Conservation (phyloP, 2,113 vertebrate species). For the Alces alces region DNA sequence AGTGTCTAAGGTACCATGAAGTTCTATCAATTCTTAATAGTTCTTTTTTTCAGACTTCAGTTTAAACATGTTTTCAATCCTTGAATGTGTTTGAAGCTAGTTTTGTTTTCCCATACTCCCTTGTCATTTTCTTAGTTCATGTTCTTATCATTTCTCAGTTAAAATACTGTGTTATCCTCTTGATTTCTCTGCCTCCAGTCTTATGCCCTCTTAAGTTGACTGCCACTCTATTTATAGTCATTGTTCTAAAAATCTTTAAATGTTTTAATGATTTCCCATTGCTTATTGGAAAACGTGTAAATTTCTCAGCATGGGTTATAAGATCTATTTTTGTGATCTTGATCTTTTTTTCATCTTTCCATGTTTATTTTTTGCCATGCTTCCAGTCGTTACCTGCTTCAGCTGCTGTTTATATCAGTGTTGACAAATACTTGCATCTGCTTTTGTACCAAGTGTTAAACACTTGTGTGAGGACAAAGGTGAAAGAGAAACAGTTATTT, state of each 20-base stretch:
- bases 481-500: background rate
- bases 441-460: background rate
- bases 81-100: background rate
- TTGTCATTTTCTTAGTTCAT: background rate
- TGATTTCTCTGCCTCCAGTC: background rate
- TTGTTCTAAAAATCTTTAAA: background rate
- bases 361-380: background rate
- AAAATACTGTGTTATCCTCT: background rate
- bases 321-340: background rate
- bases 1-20: background rate
- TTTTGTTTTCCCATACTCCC: background rate
- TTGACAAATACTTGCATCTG: background rate
- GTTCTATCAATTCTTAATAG: background rate
- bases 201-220: background rate
- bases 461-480: background rate
- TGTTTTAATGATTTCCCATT: background rate
- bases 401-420: background rate
- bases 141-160: background rate
- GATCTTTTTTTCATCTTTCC: background rate
- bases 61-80: background rate
- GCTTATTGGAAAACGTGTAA: background rate
- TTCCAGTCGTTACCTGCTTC: background rate
- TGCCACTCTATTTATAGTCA: background rate
- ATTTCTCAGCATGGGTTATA: background rate
- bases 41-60: background rate